phyloP scores from a whole-genome alignment of 2,888 invertebrate species.

The Drosophila ustulata region DNA sequence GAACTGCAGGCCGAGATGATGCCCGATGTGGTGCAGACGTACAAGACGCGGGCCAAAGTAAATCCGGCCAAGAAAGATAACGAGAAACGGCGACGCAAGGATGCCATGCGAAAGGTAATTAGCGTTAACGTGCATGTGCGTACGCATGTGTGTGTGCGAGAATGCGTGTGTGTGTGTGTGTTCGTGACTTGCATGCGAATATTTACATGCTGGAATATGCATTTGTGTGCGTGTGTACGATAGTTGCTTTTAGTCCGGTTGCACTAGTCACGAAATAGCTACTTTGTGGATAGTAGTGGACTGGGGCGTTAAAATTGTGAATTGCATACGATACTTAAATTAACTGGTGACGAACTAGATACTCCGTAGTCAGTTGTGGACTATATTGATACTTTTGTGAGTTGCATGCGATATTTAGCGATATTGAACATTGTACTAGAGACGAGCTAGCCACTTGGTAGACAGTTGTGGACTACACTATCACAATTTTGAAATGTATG shows the following conservation, averaged over 20 bases:
- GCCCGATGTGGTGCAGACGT: slow-evolving; percentile 75
- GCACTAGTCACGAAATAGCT: no score
- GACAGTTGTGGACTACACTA: no score
- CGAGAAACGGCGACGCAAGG: slow-evolving; percentile 83
- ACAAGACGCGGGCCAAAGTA: slow-evolving; percentile 83
- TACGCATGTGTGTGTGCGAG: slow-evolving; percentile 2
- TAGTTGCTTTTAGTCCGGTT: not conserved
- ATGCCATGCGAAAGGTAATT: slow-evolving; percentile 83
- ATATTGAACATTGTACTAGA: not conserved
- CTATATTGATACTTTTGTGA: no score
- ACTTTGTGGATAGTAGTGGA: no score
- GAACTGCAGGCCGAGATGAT: slow-evolving; percentile 42
- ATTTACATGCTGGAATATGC: slow-evolving; percentile 7
- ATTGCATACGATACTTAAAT: no score
- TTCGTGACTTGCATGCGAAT: slow-evolving; percentile 30
- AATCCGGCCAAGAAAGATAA: slow-evolving; percentile 83
- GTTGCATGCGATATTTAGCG: no score
- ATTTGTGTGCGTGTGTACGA: not conserved
- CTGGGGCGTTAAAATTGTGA: no score
- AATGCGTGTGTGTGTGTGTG: slow-evolving; percentile 20
- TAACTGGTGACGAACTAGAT: no score
- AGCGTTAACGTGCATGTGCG: slow-evolving; percentile 40
- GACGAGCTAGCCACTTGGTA: no score
- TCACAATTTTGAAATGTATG: no score
- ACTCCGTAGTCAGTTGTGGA: no score